Conservation (phyloP, 1,140 invertebrate genomes). For the Eurosta solidaginis region DNA sequence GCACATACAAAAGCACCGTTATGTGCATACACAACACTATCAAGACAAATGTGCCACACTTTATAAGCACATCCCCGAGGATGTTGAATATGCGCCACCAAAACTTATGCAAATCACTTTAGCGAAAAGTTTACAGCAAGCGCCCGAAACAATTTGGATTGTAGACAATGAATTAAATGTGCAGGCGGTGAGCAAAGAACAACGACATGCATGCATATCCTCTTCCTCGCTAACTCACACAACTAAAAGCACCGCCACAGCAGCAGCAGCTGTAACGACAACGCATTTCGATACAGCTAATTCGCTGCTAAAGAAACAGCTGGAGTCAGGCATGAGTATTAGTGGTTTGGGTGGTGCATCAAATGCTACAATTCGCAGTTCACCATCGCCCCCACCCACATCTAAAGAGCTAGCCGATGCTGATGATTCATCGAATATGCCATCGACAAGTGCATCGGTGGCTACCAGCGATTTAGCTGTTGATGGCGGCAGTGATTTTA, state of each 20-base stretch:
- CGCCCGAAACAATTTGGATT: conserved; percentile 60
- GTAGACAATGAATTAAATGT: conserved; percentile 53
- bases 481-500: conserved; percentile 41
- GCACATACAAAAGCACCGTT: conserved; percentile 73
- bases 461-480: conserved; percentile 49
- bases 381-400: conserved; percentile 33
- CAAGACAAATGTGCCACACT: conserved; percentile 76
- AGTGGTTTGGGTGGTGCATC: background rate
- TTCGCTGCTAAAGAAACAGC: conserved; percentile 52
- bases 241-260: no score
- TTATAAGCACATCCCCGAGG: conserved; percentile 68
- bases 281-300: conserved; percentile 43
- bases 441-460: conserved; percentile 50
- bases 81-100: conserved; percentile 68
- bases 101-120: conserved; percentile 64
- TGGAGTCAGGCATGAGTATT: conserved; percentile 42
- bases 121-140: conserved; percentile 37
- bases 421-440: conserved; percentile 37
- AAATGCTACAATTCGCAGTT: background rate
- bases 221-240: conserved; percentile 33
- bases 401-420: conserved; percentile 38
- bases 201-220: conserved; percentile 47
- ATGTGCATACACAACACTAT: conserved; percentile 82
- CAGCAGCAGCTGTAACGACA: conserved; percentile 31
- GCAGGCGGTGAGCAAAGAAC: conserved; percentile 39